These are phyloP conservation scores for Crematogaster levior DNA, from an alignment of 2,888 invertebrate genomes.

Conservation along the genomic window DNA sequence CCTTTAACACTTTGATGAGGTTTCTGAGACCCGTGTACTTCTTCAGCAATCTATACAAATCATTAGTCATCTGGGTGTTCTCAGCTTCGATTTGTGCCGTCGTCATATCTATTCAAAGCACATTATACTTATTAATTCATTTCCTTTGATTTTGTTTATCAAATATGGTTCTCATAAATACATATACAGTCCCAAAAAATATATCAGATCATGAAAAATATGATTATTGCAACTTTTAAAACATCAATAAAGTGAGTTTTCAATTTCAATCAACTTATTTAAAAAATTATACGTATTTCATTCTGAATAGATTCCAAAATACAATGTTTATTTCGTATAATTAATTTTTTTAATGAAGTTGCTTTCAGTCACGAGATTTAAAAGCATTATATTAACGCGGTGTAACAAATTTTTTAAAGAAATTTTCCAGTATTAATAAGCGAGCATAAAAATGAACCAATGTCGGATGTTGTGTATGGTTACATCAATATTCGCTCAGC, in stretches of 20 bases:
- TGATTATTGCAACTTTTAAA: background rate
- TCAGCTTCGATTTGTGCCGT: slow-evolving; percentile 96
- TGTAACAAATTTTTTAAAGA: background rate
- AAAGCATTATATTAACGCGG: background rate
- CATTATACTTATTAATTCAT: background rate
- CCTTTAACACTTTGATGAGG: slow-evolving; percentile 95
- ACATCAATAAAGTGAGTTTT: background rate
- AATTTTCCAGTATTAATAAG: slow-evolving; percentile 22
- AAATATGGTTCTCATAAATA: background rate
- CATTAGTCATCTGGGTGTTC: slow-evolving; percentile 97
- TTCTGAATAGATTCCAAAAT: background rate
- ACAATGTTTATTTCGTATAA: background rate
- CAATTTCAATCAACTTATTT: background rate
- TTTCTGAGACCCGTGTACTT: slow-evolving; percentile 96
- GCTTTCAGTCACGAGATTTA: background rate
- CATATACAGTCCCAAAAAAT: background rate
- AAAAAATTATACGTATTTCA: background rate
- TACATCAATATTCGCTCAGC: background rate
- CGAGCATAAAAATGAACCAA: background rate
- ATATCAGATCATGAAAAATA: background rate
- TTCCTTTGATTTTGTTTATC: background rate
- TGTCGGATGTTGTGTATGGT: background rate
- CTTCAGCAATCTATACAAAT: slow-evolving; percentile 95
- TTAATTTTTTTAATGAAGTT: background rate
- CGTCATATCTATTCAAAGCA: slow-evolving; percentile 92